Base-by-base conservation (phyloP, 2,888 invertebrate genomes). In the Lithosia quadra region DNA sequence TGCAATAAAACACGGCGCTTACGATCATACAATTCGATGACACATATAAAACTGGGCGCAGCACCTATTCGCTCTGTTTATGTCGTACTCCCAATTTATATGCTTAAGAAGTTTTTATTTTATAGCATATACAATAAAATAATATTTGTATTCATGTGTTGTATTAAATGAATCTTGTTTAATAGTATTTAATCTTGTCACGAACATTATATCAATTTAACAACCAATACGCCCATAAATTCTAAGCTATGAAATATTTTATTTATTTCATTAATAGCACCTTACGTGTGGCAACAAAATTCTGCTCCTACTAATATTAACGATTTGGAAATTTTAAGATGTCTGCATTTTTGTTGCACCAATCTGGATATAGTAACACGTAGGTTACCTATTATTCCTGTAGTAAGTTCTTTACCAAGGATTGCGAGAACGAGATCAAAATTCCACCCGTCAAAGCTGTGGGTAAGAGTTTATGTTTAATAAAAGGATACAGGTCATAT, bases 21-120 rank as follows among this genome's bases (percentile, higher is more conserved):
- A 89, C 86, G 85, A 85, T 80, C 86, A 82, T 84, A 84, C 86
- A 86, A 89, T 88, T 87, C 88, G 86, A 88, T 87, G 89, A 88
- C 88, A 86, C 77, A 82, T 81, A 87, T 90, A 91, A 90, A 91
- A 87, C 81, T 69, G 77, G 77, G 79, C 84, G 86, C 86, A 87
- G 85, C 81, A 80, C 79, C 85, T 84, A 82, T 86, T 86, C 79
- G 74, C 76, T 79, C 80, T 79, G 81, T 89, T 88, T 88, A 88
- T 86, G 80, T 84, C 81, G 81, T 84, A 78, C 76, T 82, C 73
- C 81, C 86, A 87, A 89, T 90, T 88, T 88, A 88, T 89, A 85
- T 80, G 83, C 83, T 77, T 84, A 82, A 86, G 84, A 82, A 86
- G 82, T 84, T 85, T 88, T 87, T 87, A 85, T 87, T 89, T 88